Conservation (phyloP, 2,113 vertebrate genomes). For the Hippolais icterina region DNA sequence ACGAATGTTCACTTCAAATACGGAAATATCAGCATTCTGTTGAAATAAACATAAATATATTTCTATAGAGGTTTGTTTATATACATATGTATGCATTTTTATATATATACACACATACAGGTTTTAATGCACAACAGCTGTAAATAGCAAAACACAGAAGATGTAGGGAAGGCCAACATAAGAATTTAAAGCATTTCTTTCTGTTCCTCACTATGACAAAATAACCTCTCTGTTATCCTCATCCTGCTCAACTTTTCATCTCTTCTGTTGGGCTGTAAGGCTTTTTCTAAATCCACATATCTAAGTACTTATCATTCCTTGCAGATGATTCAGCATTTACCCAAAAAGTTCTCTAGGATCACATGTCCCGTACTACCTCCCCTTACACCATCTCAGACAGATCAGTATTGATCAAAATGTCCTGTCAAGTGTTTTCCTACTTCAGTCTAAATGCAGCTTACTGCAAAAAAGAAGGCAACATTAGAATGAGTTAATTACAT, state of each 20-base stretch:
- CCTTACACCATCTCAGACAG: neutral
- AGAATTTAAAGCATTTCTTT: neutral
- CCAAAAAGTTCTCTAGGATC: neutral
- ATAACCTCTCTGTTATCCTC: neutral
- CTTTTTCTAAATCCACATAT: neutral
- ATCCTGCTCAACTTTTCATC: neutral
- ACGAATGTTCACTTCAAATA: slow-evolving; percentile 98
- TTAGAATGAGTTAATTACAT: neutral
- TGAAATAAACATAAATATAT: slow-evolving; percentile 51
- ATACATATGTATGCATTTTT: neutral
- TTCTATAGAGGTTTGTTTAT: neutral
- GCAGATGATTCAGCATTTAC: neutral
- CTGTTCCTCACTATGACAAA: neutral
- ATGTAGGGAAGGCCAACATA: neutral
- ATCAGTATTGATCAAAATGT: neutral
- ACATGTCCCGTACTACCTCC: no score
- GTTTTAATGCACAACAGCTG: neutral
- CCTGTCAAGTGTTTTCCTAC: neutral
- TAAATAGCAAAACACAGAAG: neutral
- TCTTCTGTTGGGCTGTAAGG: neutral
- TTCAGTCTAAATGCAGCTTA: neutral
- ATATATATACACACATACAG: rapidly evolving
- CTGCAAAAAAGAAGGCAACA: neutral
- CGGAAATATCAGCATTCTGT: slow-evolving; percentile 94
- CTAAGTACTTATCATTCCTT: neutral